Evolutionary conservation across 2,888 invertebrate species (phyloP).

Genomic region (Heliothis peltigera): DNA sequence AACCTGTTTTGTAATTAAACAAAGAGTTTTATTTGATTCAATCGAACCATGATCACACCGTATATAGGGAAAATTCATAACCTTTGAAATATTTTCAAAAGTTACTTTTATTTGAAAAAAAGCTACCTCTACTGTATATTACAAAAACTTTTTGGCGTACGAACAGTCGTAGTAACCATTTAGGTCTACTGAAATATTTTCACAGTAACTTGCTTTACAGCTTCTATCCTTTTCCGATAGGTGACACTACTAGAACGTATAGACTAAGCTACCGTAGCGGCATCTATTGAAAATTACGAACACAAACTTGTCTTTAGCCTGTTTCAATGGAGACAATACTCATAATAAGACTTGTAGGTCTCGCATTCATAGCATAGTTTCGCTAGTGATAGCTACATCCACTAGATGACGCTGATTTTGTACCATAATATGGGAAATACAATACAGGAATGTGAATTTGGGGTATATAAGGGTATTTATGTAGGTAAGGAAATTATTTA

Average conservation of each 20-base stretch:
- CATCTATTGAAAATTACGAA: slow-evolving; percentile 17
- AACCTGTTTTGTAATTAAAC: too few relatives aligned
- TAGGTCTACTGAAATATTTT: background rate
- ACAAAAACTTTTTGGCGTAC: background rate
- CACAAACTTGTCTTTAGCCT: background rate
- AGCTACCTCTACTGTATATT: slow-evolving; percentile 21
- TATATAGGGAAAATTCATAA: too few relatives aligned
- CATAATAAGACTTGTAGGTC: background rate
- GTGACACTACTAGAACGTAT: background rate
- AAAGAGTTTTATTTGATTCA: too few relatives aligned
- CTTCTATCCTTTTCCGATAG: slow-evolving; percentile 2
- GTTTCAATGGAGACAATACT: too few relatives aligned
- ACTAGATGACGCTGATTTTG: slow-evolving; percentile 28
- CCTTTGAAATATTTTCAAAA: background rate
- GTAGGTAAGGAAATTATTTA: too few relatives aligned
- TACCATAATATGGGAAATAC: too few relatives aligned
- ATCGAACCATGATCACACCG: too few relatives aligned
- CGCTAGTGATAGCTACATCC: background rate
- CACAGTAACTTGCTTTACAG: background rate
- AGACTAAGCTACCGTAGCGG: background rate
- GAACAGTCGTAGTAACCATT: background rate
- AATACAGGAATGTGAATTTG: too few relatives aligned
- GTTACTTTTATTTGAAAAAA: background rate
- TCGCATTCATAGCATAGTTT: background rate
- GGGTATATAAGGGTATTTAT: too few relatives aligned